These are phyloP conservation scores for Eublepharis macularius DNA, from an alignment of 2,113 vertebrate genomes.

Conservation along the genomic window DNA sequence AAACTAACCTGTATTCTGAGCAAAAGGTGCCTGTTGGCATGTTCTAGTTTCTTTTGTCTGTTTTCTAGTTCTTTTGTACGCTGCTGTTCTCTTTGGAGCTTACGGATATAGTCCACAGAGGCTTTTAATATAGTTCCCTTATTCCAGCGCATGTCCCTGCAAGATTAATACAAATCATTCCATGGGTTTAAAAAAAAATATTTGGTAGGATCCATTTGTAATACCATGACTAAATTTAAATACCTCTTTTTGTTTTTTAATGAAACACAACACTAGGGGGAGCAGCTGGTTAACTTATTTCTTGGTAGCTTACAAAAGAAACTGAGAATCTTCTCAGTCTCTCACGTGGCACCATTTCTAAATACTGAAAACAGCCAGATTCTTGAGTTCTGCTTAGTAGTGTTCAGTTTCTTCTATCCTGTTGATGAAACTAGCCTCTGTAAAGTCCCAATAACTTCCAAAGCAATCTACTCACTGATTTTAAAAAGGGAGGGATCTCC, in stretches of 20 bases:
- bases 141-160: constrained; percentile 94
- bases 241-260: accelerated
- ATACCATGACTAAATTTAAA: neutral
- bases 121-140: constrained; percentile 98
- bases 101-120: constrained; percentile 96
- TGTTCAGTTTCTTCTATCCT: neutral
- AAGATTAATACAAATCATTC: neutral
- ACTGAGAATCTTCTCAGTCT: accelerated
- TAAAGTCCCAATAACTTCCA: neutral
- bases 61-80: constrained; percentile 93
- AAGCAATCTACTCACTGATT: neutral
- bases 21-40: constrained; percentile 91
- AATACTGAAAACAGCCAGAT: neutral
- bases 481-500: too few species aligned
- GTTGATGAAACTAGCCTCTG: neutral
- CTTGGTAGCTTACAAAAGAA: neutral
- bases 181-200: neutral
- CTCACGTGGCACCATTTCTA: accelerated
- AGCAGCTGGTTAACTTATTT: constrained; percentile 27
- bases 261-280: constrained; percentile 41
- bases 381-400: neutral
- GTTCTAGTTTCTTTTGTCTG: constrained; percentile 94
- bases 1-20: constrained; percentile 91
- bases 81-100: constrained; percentile 93
- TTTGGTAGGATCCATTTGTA: neutral